A percentile compares a stretch with the other conserved stretches of the same genome.
phyloP scores from a whole-genome alignment of 2,797 vertebrate genomes.

The Sylvia borin region DNA sequence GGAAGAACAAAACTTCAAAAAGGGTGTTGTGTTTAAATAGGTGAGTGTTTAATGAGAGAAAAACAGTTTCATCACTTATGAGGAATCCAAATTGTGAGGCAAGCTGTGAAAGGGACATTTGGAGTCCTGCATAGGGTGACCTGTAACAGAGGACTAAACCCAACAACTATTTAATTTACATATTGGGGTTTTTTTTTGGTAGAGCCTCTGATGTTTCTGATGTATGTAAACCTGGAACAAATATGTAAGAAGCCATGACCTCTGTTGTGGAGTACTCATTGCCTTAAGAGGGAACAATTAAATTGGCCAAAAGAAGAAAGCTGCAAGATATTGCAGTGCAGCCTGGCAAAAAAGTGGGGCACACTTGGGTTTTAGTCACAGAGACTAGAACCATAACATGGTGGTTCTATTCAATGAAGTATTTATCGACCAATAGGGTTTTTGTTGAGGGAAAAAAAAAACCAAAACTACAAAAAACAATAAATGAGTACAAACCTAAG shows the following conservation, averaged over 20 bases:
- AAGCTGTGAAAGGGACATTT: not conserved
- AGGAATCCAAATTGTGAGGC: not conserved
- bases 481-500: not conserved
- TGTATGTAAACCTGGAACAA: not conserved
- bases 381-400: not conserved
- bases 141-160: not conserved
- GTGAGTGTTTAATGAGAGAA: not conserved
- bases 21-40: not conserved
- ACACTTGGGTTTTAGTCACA: not conserved
- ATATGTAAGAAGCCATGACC: not conserved
- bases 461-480: not conserved
- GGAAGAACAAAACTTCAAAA: not conserved
- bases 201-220: not conserved
- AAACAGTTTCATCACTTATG: not conserved
- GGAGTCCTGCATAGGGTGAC: not conserved
- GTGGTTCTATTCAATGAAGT: not conserved
- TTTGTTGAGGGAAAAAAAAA: not conserved
- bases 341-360: not conserved
- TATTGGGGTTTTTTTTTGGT: not conserved
- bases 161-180: fast-evolving
- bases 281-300: not conserved
- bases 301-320: not conserved
- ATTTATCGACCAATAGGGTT: not conserved
- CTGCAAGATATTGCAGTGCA: not conserved
- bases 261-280: not conserved